Evolutionary conservation across 2,888 invertebrate genomes (phyloP).

Genomic region (Opisthograptis luteolata): DNA sequence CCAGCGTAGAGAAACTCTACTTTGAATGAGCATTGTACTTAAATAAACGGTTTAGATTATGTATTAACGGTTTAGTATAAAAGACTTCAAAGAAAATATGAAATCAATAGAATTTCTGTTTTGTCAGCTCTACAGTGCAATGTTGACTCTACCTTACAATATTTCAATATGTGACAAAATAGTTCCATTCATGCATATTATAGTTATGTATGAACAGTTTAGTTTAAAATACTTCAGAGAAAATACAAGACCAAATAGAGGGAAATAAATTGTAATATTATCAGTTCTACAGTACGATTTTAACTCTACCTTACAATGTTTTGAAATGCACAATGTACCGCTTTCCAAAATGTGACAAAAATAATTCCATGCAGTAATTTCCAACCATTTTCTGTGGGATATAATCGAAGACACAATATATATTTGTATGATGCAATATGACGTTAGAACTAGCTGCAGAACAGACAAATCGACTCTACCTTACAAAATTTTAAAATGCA

Average conservation of each 20-base stretch:
- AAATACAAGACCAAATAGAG: too few relatives aligned
- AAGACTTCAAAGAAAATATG: background rate
- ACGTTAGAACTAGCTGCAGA: too few relatives aligned
- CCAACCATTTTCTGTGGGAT: too few relatives aligned
- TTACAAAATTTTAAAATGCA: background rate
- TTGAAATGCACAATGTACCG: conserved; percentile 1
- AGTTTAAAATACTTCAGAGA: too few relatives aligned
- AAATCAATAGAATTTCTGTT: too few relatives aligned
- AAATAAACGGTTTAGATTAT: background rate
- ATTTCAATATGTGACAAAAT: conserved; percentile 1
- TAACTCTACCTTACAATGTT: background rate
- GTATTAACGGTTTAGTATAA: background rate
- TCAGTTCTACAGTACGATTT: too few relatives aligned
- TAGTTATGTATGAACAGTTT: too few relatives aligned
- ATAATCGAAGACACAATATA: too few relatives aligned
- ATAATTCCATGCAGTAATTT: background rate
- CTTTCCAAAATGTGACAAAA: conserved; percentile 11
- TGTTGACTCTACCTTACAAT: background rate
- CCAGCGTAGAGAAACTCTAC: conserved; percentile 26
- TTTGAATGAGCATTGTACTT: conserved; percentile 1
- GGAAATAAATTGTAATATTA: too few relatives aligned
- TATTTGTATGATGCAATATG: too few relatives aligned
- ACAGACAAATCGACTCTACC: background rate
- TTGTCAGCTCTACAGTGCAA: too few relatives aligned
- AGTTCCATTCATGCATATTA: background rate